These are phyloP conservation scores for Passer montanus DNA, from an alignment of 2,113 vertebrate species.

Conservation along the genomic window DNA sequence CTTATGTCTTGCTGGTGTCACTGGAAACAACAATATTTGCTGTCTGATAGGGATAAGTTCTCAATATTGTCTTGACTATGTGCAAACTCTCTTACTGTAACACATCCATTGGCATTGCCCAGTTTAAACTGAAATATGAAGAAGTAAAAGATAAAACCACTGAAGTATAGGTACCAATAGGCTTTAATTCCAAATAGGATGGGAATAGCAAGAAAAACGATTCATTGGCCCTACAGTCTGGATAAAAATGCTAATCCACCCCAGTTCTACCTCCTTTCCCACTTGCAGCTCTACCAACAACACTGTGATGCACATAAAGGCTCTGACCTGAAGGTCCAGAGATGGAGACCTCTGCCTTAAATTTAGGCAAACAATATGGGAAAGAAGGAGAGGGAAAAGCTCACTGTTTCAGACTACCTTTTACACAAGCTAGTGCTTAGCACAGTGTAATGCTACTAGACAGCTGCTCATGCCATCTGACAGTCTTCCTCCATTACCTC, in stretches of 20 bases:
- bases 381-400: background rate
- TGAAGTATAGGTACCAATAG: background rate
- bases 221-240: background rate
- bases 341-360: background rate
- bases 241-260: background rate
- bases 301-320: background rate
- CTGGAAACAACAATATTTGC: background rate
- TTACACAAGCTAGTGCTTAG: background rate
- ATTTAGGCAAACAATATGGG: background rate
- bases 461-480: background rate
- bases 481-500: background rate
- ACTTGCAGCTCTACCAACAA: background rate
- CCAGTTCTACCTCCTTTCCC: background rate
- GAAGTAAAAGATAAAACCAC: background rate
- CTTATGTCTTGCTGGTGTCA: background rate
- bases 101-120: background rate
- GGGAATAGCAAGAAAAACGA: background rate
- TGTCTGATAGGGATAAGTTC: background rate
- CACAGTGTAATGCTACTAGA: background rate
- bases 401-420: background rate
- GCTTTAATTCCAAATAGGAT: background rate
- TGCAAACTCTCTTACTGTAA: background rate
- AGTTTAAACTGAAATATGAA: background rate
- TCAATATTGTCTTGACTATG: background rate
- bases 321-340: background rate